Base-by-base conservation (phyloP, 2,797 vertebrate species). In the Yasuhikotakia modesta region DNA sequence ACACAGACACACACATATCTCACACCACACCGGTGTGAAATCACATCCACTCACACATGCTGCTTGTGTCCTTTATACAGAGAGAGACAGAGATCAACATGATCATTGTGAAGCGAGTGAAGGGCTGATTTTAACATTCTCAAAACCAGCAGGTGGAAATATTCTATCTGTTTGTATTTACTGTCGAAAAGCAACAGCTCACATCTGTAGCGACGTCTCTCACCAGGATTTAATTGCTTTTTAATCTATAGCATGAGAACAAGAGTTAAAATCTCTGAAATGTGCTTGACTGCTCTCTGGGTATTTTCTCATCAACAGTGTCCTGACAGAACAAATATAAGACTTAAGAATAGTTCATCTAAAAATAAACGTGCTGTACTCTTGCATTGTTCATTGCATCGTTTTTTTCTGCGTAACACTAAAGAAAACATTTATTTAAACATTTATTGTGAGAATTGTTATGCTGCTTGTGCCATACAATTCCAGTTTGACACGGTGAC, bases 101-200 rank as follows among this genome's bases (percentile, higher is more conserved):
- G 61, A 52, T 43, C 67, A 48, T 81, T 35, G 73, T 10, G 21
- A 80, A 69, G 60, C 30, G 74, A 68, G 66, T 43, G 70, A 77
- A 69, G 73, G 74, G 76, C 58, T 57, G 52, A 80, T 70, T 78
- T 82, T 82, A 74, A 75, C 77, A 83, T 70, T 70, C 76, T 77
- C 71, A 45, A 46, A 58, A 48, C 78, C 72, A 71, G 70, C 64
- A 48, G 64, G 80, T 76, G 80, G 71, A 80, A 83, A 83, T 78
- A 78, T 80, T 83, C 60, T 46, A 71, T 83, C 63, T 79, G 68
- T 76, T 81, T 84, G 73, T 55, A 70, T 68, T 69, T 68, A 72
- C 52, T 46, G 61, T 60, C 68, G 77, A 81, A 74, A 53, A 76
- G 78, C 69, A 21, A 73, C 7, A 21, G 71, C 39, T 71, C 19